phyloP scores from a whole-genome alignment of 2,888 invertebrate genomes.

The Lasioglossum vierecki region DNA sequence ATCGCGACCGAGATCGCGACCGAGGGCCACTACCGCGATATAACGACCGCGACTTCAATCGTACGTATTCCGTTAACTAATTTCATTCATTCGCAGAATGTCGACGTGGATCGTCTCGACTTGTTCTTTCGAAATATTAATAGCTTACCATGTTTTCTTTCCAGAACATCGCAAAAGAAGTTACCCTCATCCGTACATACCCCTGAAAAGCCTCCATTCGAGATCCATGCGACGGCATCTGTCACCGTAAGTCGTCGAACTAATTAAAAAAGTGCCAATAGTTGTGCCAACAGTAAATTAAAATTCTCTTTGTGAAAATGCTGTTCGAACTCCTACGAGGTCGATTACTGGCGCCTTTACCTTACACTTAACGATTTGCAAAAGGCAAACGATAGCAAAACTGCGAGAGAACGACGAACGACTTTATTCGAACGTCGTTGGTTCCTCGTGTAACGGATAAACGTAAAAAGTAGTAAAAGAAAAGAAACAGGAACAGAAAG shows the following conservation, averaged over 20 bases:
- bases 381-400: no score
- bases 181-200: constrained; percentile 87
- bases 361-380: no score
- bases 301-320: no score
- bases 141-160: constrained; percentile 53
- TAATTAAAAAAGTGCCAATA: no score
- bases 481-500: background rate
- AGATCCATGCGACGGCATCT: constrained; percentile 86
- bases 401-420: background rate
- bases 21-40: constrained; percentile 81
- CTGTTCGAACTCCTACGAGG: no score
- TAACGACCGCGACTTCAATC: constrained; percentile 82
- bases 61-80: constrained; percentile 69
- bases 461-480: background rate
- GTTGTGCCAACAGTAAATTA: no score
- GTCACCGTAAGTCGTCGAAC: constrained; percentile 79
- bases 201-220: constrained; percentile 86
- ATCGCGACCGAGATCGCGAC: constrained; percentile 82
- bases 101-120: no score
- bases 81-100: background rate
- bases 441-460: background rate
- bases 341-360: no score
- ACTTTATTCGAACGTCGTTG: background rate
- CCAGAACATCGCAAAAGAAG: constrained; percentile 88
- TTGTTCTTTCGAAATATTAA: background rate